Base-by-base conservation (phyloP, 1,140 invertebrate genomes). In the Charaxes varanes region DNA sequence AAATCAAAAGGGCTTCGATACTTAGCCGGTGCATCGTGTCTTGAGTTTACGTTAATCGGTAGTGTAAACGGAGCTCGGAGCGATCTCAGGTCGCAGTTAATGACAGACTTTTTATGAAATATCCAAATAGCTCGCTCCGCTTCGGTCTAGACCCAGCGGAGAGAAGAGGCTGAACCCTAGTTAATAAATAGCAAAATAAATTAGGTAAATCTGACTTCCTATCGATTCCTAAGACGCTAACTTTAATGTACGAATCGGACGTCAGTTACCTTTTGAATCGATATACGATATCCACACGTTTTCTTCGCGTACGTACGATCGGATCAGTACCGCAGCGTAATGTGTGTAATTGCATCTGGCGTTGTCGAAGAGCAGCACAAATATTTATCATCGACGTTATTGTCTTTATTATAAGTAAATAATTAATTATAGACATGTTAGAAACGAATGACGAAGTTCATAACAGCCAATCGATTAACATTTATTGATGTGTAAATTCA, bases 161-260 rank as follows among this genome's bases (percentile, higher is more conserved):
- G 17, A 49, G 56, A 49, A 48, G 57, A 45, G 27, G 43, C 43
- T 41, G 43, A 45, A 49, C 54, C 51, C 56, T 76, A 74, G 71
- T 63, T 73, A 59, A 60, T 78, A 71, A 71, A 76, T 82, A 82
- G 71, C 58, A 44, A 57, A 77, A 69, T 79, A 74, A 62, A 59
- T 33, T 82, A 79, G 73, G 70, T 66, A 61, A 73, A 73, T 76
- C 63, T 71, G 72, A 78, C 69, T 77, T 77, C 78, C 73, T 77
- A 71, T 77, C 70, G 71, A 70, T 78, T 71, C 65, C 69, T 73
- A 72, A 69, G 68, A 60, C 62, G 61, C 61, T 64, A 61, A 62
- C 41, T 52, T 62, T 58, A 57, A 58, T 61, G 60, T 56, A 42
- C 52, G 51, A 51, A 45, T 47, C 44, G 50, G 42, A 46, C 41